Base-by-base conservation (phyloP, 2,113 vertebrate species). In the Porphyrio hochstetteri region DNA sequence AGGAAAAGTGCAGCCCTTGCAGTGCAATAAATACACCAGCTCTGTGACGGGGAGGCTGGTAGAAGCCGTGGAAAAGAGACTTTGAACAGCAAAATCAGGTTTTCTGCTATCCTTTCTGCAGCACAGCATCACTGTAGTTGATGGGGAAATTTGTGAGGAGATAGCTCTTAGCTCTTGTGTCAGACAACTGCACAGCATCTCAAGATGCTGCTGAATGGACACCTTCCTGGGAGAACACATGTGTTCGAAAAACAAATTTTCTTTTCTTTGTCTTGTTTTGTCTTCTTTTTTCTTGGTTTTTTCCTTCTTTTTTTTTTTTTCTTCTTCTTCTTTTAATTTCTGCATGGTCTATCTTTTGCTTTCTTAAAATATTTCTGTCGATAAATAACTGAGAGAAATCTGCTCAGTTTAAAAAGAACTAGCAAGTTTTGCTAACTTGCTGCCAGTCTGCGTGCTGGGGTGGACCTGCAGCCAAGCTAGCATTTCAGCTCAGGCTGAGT, bases 1-100 rank as follows among this genome's bases (percentile, higher is more conserved):
- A 60, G 87, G 76, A 29, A 95, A 96, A 95, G 93, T 28, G 78
- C 59, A 87, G 69, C n/a, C 7, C 74, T 88, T 81, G 28, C 38
- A 68, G 61, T 56, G 40, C 77, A 61, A 40, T 82, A 72, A 90
- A 55, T 82, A 52, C 4, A 1, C 40, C 9, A 3, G 64, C 69
- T 92, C 74, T 82, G 17, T 56, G 44, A 46, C 8, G 46, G 70
- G 84, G 63, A 90, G 53, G 46, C 44, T 59, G 50, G 74, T 82
- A 68, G 65, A 46, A 92, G 64, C 75, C 2, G 0, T 78, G 88
- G 77, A 93, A 86, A 79, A 27, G 67, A 52, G 76, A 23, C 14
- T 76, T 56, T 5, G 25, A 71, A 50, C 59, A 53, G 80, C 40
- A 63, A 59, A 93, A 60, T 25, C 67, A 67, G 38, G 55, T 92